phyloP scores from a whole-genome alignment of 92 coral and sea anemone genomes.

The Umimayanthus chanpuru region DNA sequence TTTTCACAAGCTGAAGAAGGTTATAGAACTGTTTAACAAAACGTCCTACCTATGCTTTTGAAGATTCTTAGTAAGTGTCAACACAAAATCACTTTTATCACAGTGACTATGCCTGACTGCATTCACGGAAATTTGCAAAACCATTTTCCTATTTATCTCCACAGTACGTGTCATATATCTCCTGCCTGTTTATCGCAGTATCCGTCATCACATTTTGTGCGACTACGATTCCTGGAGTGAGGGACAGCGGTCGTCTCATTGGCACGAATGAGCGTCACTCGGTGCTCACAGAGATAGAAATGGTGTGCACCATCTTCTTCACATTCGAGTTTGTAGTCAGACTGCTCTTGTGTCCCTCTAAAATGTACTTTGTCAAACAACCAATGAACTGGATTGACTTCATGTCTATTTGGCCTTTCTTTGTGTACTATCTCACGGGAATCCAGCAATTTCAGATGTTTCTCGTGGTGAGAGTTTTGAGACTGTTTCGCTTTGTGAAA shows the following conservation, averaged over 20 bases:
- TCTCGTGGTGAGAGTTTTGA: slow-evolving; percentile 79
- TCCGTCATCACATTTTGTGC: slow-evolving; percentile 92
- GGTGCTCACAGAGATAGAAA: slow-evolving; percentile 65
- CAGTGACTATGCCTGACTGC: too few species aligned
- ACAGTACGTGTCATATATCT: slow-evolving; percentile 85
- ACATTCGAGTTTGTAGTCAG: slow-evolving; percentile 81
- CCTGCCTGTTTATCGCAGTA: slow-evolving; percentile 89
- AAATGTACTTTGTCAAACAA: slow-evolving; percentile 64
- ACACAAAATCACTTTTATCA: too few species aligned
- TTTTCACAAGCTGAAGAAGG: too few species aligned
- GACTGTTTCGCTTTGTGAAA: slow-evolving; percentile 88
- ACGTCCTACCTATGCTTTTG: too few species aligned
- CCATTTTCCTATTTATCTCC: slow-evolving; percentile 1
- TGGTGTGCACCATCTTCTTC: slow-evolving; percentile 89
- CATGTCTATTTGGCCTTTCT: slow-evolving; percentile 86
- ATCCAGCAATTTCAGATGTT: slow-evolving; percentile 63
- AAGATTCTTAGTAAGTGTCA: too few species aligned
- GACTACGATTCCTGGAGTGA: slow-evolving; percentile 83
- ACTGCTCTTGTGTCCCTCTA: slow-evolving; percentile 76
- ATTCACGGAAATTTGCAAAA: too few species aligned
- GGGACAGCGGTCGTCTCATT: slow-evolving; percentile 44
- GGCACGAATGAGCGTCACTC: slow-evolving; percentile 45
- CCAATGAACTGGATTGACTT: slow-evolving; percentile 98
- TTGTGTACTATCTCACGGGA: slow-evolving; percentile 53
- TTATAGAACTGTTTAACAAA: too few species aligned